Evolutionary conservation across 2,888 invertebrate genomes (phyloP).

Genomic region (Drosophila multiciliata): DNA sequence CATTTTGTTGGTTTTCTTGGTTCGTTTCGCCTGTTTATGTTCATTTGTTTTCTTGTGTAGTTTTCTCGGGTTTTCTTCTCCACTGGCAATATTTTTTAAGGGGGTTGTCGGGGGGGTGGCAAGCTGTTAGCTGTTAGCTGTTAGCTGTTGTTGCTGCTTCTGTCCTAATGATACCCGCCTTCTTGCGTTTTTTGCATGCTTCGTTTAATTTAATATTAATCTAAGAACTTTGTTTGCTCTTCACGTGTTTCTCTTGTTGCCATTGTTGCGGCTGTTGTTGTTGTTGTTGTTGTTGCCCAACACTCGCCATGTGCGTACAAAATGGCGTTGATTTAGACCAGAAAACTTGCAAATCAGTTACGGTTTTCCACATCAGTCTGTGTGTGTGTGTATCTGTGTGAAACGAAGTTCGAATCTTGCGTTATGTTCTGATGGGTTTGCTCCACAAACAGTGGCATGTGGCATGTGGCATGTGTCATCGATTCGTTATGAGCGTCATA

Average conservation of each 20-base stretch:
- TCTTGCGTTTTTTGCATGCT: conserved; percentile 79
- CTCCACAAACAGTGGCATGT: background rate
- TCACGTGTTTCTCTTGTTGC: conserved; percentile 43
- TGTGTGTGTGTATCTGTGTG: background rate
- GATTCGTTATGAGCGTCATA: background rate
- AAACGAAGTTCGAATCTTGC: background rate
- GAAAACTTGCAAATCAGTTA: conserved; percentile 49
- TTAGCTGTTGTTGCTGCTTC: conserved; percentile 38
- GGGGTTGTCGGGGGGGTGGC: background rate
- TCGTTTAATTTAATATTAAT: conserved; percentile 84
- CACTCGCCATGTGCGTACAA: conserved; percentile 47
- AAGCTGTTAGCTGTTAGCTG: conserved; percentile 21
- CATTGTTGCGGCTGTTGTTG: conserved; percentile 12
- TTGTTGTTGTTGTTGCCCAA: conserved; percentile 49
- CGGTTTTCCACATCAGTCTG: conserved; percentile 2
- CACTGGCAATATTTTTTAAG: conserved; percentile 37
- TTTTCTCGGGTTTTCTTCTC: conserved; percentile 60
- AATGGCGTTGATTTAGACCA: conserved; percentile 45
- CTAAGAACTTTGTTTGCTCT: conserved; percentile 73
- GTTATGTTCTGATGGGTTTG: background rate
- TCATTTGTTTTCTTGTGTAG: conserved; percentile 77
- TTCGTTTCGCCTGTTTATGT: conserved; percentile 81
- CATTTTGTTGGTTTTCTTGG: conserved; percentile 84
- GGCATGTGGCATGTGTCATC: conserved; percentile 1
- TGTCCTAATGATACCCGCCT: conserved; percentile 77